Percentiles rank a stretch among this genome's conserved stretches.
phyloP scores from a whole-genome alignment of 2,797 vertebrate genomes.

The Propithecus perrieri region DNA sequence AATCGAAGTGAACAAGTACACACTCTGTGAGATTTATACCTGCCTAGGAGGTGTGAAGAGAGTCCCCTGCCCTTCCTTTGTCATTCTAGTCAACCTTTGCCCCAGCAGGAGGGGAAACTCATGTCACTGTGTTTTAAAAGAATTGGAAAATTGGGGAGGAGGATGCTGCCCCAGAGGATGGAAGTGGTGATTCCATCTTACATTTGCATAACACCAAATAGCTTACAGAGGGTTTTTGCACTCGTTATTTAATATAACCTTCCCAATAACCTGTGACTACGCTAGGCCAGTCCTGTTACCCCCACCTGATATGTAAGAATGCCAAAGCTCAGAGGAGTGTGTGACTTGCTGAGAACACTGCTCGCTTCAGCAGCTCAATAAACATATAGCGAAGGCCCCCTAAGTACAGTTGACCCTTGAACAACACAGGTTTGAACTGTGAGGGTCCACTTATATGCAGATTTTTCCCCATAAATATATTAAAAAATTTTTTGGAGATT shows the following conservation, averaged over 20 bases:
- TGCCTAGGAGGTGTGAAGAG: background rate
- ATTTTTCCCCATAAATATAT: background rate
- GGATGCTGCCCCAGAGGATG: background rate
- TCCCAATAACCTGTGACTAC: background rate
- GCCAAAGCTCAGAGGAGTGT: background rate
- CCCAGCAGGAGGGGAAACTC: background rate
- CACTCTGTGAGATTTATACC: background rate
- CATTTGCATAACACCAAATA: background rate
- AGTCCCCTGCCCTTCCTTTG: background rate
- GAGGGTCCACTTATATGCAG: background rate
- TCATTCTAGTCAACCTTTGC: background rate
- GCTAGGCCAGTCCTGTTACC: too few relatives aligned
- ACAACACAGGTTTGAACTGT: background rate
- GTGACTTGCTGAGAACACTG: background rate
- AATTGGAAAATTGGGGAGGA: background rate
- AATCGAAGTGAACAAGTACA: background rate
- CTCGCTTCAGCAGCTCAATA: background rate
- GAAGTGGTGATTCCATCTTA: too few relatives aligned
- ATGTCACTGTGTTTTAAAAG: too few relatives aligned
- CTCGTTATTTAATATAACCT: background rate
- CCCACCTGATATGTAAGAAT: too few relatives aligned
- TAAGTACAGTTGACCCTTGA: background rate
- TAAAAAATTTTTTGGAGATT: background rate
- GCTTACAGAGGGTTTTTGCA: background rate
- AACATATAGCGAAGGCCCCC: too few relatives aligned